These are phyloP conservation scores for Passer montanus DNA, from an alignment of 2,113 vertebrate genomes.

Conservation along the genomic window DNA sequence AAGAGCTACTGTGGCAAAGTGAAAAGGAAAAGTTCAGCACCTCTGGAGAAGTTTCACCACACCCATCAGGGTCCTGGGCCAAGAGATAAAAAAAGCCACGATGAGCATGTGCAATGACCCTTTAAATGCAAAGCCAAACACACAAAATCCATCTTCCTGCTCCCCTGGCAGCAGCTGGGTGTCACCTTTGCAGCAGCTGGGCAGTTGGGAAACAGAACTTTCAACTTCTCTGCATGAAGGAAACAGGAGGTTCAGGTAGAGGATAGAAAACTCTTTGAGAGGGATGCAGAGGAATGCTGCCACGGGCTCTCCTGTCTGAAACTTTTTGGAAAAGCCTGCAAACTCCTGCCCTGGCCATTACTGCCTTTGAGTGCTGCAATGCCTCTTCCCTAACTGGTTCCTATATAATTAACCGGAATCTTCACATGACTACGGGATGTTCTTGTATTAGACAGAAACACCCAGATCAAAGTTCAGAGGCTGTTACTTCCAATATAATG, in stretches of 20 bases:
- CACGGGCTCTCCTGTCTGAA: not conserved
- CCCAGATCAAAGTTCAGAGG: not conserved
- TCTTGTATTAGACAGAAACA: not conserved
- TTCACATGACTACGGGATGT: not conserved
- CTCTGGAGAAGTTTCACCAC: not conserved
- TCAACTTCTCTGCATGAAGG: not conserved
- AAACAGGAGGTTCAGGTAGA: fast-evolving
- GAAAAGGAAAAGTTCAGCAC: not conserved
- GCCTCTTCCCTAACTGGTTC: not conserved
- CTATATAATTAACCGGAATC: not conserved
- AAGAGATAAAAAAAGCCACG: not conserved
- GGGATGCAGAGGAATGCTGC: not conserved
- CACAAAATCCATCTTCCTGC: not conserved
- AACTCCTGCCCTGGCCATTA: not conserved
- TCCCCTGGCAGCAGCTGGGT: not conserved
- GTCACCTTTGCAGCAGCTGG: not conserved
- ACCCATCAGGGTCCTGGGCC: not conserved
- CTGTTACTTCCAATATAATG: not conserved
- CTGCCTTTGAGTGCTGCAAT: not conserved
- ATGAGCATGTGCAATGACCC: not conserved
- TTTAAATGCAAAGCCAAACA: not conserved
- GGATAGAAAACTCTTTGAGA: not conserved
- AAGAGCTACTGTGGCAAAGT: not conserved
- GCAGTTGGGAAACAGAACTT: not conserved
- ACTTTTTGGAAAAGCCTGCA: not conserved